These are phyloP conservation scores for Parnassius glacialis DNA, from an alignment of 2,888 invertebrate genomes.

Conservation along the genomic window DNA sequence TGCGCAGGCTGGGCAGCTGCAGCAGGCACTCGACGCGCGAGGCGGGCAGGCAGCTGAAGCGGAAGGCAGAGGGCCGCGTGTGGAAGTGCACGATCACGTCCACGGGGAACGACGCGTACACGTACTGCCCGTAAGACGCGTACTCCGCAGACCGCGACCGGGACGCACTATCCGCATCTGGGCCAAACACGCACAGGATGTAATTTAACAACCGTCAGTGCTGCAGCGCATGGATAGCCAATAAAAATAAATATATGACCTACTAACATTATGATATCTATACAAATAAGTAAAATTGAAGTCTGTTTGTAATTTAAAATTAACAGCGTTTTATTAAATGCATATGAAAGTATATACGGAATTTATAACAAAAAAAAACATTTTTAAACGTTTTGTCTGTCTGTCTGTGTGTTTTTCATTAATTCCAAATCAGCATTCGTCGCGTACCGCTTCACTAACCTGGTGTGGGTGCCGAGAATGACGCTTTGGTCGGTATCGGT, in stretches of 20 bases:
- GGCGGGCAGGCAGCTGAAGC: constrained; percentile 97
- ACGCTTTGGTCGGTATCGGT: constrained; percentile 90
- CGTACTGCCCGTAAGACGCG: constrained; percentile 87
- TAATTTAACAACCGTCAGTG: no score
- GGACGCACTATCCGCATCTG: constrained; percentile 62
- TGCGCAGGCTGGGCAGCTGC: constrained; percentile 96
- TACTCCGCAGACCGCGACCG: constrained; percentile 44
- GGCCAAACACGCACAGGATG: not conserved
- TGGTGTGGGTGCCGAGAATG: constrained; percentile 60
- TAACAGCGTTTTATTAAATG: no score
- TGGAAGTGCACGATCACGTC: constrained; percentile 99
- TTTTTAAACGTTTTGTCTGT: no score
- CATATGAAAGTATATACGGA: no score
- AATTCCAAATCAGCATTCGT: no score
- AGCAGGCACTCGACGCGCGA: constrained; percentile 97
- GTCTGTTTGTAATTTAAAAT: no score
- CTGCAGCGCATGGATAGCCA: no score
- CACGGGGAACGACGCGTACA: constrained; percentile 97
- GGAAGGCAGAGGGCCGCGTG: constrained; percentile 97
- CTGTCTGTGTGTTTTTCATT: no score
- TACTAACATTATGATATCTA: no score
- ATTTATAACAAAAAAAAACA: no score
- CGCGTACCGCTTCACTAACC: constrained; percentile 38
- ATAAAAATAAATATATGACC: no score
- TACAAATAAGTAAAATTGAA: no score